These are phyloP conservation scores for Leucophenga maculata DNA, from an alignment of 2,888 invertebrate species.

Conservation along the genomic window DNA sequence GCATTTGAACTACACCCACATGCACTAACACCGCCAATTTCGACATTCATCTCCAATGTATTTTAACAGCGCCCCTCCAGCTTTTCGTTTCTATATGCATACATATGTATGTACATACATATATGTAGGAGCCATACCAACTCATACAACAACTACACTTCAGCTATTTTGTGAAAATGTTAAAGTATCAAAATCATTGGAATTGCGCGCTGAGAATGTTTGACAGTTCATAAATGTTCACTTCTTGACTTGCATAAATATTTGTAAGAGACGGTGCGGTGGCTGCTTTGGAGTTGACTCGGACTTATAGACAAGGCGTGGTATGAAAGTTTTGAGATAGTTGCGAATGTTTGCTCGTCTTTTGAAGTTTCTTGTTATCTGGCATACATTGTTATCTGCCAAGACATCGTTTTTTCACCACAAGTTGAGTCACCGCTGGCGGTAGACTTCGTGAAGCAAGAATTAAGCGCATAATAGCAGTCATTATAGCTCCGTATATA, in stretches of 20 bases:
- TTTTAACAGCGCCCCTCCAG: no score
- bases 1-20: conserved; percentile 10
- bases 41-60: not conserved
- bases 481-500: no score
- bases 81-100: not conserved
- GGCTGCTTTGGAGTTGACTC: not conserved
- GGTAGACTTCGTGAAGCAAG: no score
- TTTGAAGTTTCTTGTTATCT: no score
- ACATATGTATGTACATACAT: not conserved
- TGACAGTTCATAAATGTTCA: conserved; percentile 68
- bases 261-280: conserved; percentile 40
- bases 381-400: no score
- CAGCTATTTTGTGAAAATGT: conserved; percentile 66
- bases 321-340: not conserved
- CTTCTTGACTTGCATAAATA: conserved; percentile 67
- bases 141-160: conserved; percentile 38
- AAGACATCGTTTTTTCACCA: no score
- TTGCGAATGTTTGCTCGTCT: no score
- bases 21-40: conserved; percentile 26
- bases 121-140: conserved; percentile 8
- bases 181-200: conserved; percentile 69
- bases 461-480: no score
- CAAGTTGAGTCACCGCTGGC: no score
- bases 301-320: not conserved
- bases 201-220: conserved; percentile 68